Percentiles rank a stretch among this genome's conserved stretches.
These are phyloP conservation scores for Charadrius vociferus DNA, from an alignment of 2,113 vertebrate species.

Conservation along the genomic window DNA sequence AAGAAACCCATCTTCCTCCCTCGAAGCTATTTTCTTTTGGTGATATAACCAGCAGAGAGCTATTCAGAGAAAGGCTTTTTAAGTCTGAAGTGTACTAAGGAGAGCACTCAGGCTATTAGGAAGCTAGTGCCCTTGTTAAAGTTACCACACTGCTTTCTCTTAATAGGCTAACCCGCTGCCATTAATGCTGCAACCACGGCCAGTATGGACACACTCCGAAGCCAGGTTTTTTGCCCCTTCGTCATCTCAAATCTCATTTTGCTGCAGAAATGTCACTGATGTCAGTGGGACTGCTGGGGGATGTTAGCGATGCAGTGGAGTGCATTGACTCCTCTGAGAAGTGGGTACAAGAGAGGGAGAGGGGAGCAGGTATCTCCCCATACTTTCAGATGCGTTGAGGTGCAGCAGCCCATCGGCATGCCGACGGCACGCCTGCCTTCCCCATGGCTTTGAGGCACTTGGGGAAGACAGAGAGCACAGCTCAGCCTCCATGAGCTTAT, in stretches of 20 bases:
- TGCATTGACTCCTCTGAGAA: not conserved
- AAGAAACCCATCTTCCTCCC: not conserved
- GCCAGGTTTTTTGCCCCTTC: not conserved
- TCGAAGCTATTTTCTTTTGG: not conserved
- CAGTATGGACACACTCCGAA: rapidly evolving
- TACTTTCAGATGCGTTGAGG: not conserved
- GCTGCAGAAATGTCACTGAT: not conserved
- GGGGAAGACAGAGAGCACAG: not conserved
- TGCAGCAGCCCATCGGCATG: not conserved
- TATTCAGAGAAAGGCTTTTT: not conserved
- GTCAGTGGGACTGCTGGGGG: not conserved
- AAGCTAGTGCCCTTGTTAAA: not conserved
- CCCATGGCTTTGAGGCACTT: not conserved
- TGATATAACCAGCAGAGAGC: not conserved
- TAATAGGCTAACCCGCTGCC: not conserved
- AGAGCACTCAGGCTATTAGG: not conserved
- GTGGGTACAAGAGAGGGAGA: not conserved
- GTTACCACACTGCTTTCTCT: not conserved
- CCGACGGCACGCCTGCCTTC: rapidly evolving
- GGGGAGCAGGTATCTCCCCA: not conserved
- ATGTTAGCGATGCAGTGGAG: rapidly evolving
- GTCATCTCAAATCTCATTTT: rapidly evolving
- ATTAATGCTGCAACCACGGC: not conserved
- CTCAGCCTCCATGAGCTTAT: not conserved
- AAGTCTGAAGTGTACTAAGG: not conserved